Percentiles rank a stretch among this genome's conserved stretches.
Conservation (phyloP, 2,113 vertebrate species). For the Australoheros scitulus region DNA sequence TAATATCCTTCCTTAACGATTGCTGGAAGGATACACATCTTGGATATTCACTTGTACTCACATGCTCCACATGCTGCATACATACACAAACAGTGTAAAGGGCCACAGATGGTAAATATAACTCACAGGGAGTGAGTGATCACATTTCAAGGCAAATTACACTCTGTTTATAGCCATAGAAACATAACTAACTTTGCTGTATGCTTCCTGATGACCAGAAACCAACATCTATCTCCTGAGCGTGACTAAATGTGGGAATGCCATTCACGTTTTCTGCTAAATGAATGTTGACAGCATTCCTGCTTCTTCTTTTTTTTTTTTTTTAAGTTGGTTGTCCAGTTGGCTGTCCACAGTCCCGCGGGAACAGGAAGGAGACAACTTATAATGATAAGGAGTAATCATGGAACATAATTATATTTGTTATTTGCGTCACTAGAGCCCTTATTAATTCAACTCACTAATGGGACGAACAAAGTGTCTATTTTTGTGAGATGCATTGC, state of each 20-base stretch:
- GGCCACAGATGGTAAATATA: conserved; percentile 67
- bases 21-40: conserved; percentile 14
- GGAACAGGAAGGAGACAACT: conserved; percentile 36
- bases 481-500: conserved; percentile 35
- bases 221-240: conserved; percentile 42
- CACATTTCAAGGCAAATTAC: conserved; percentile 48
- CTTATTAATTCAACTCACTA: conserved; percentile 61
- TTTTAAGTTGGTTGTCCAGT: conserved; percentile 26
- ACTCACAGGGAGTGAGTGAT: conserved; percentile 61
- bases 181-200: conserved; percentile 38
- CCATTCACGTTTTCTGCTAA: conserved; percentile 19
- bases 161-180: conserved; percentile 64
- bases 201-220: conserved; percentile 47
- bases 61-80: conserved; percentile 31
- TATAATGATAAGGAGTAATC: conserved; percentile 50
- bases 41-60: conserved; percentile 7
- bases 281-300: conserved; percentile 51
- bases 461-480: conserved; percentile 47
- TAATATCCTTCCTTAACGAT: conserved; percentile 35
- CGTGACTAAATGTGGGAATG: conserved; percentile 21
- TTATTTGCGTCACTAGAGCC: conserved; percentile 44
- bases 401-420: conserved; percentile 66
- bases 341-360: conserved; percentile 1
- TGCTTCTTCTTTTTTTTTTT: conserved; percentile 2
- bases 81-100: conserved; percentile 35